Base-by-base conservation (phyloP, 1,140 invertebrate species). In the Triops longicaudatus region DNA sequence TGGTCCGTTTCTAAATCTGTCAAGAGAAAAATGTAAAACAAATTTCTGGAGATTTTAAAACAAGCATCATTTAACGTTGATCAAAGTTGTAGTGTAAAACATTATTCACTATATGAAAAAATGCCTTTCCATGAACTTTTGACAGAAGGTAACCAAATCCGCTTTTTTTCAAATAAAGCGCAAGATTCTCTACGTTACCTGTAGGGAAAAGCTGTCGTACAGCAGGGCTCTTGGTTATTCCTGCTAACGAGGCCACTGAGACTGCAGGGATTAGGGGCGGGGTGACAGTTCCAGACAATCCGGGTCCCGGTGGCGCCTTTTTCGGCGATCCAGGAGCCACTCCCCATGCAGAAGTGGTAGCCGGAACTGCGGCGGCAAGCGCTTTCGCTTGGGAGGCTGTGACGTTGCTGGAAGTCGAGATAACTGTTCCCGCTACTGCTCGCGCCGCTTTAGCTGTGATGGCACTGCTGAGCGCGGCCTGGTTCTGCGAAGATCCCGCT, bases 261-360 rank as follows among this genome's bases (percentile, higher is more conserved):
- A 76, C 76, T 9, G 50, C 50, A 12, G 50, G 17, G 7, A 63
- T 7, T 63, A 63, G 17, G 22, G 78, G 41, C 4, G 73, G 37
- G 31, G 77, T 73, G 42, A 78, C 80, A n/a, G 78, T 76, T 27
- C 77, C 80, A 1, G 76, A 81, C 31, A 37, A 2, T 7, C 31
- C 31, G 31, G 31, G 31, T 50, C 42, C 75, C 6, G 63, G 76
- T 22, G 78, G 75, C 17, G 3, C 42, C 26, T 74, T 43, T 37
- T 79, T 80, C 3, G 78, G 76, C 1, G 78, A 79, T 26, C 74
- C 72, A 1, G 43, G 73, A 10, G 73, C 44, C 1, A 74, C 50
- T 73, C 42, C 77, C 75, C 41, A 72, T 11, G 78, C 43, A 2
- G 76, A 83, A 31, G 78, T 79, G 28, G 85, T 82, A 1, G 87